Conservation (phyloP, 2,888 invertebrate genomes). For the Ametastegia equiseti region DNA sequence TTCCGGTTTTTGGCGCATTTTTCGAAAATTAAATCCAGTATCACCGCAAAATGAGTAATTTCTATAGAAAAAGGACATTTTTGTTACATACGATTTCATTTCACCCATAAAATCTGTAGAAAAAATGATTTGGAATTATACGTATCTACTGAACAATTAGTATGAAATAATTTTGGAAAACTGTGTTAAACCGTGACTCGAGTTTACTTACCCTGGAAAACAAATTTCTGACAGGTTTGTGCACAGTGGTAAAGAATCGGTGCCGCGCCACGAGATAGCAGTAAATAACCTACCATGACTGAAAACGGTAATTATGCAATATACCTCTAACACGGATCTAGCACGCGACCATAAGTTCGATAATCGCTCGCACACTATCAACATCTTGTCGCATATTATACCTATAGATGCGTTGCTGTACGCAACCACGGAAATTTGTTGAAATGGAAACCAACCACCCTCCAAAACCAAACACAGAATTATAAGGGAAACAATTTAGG, state of each 20-base stretch:
- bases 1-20: too few species aligned
- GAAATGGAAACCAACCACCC: not conserved
- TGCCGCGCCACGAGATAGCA: slow-evolving; percentile 36
- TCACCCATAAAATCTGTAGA: too few species aligned
- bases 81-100: too few species aligned
- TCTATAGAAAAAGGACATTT: too few species aligned
- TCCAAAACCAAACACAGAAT: not conserved
- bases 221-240: slow-evolving; percentile 3
- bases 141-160: not conserved
- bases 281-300: slow-evolving; percentile 35
- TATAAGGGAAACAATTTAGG: not conserved
- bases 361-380: slow-evolving; percentile 9
- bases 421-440: not conserved
- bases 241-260: slow-evolving; percentile 19
- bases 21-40: too few species aligned
- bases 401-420: not conserved
- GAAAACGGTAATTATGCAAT: slow-evolving; percentile 43
- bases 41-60: too few species aligned
- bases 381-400: not conserved
- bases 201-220: not conserved
- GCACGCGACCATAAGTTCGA: slow-evolving; percentile 44
- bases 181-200: not conserved
- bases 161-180: not conserved
- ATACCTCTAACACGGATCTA: slow-evolving; percentile 43
- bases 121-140: too few species aligned